Evolutionary conservation across 2,888 invertebrate species (phyloP).

Genomic region (Hartigia nigra): DNA sequence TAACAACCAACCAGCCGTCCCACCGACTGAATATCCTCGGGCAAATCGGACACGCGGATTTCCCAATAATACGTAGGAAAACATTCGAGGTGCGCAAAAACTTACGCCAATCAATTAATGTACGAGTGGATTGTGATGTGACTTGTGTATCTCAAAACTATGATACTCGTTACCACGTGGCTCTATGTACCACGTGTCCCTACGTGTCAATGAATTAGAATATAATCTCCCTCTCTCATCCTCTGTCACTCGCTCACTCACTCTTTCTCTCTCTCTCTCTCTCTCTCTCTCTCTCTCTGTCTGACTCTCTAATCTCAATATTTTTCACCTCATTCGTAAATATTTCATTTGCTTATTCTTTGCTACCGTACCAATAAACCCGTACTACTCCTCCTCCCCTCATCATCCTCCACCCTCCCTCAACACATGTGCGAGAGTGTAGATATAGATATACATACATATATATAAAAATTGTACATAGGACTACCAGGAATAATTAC

Average conservation of each 20-base stretch:
- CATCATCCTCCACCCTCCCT: neutral
- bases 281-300: neutral
- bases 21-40: too few species aligned
- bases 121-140: too few species aligned
- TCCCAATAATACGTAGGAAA: too few species aligned
- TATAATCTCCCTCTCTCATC: neutral
- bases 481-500: conserved; percentile 45
- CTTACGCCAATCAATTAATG: too few species aligned
- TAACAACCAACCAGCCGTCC: too few species aligned
- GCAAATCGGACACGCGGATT: too few species aligned
- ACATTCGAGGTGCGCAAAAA: too few species aligned
- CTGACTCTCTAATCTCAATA: neutral
- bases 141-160: too few species aligned
- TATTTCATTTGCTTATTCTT: neutral
- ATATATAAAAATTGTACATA: conserved; percentile 49
- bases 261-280: neutral
- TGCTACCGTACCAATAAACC: neutral
- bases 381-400: neutral
- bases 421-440: neutral
- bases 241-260: neutral
- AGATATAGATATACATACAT: conserved; percentile 1
- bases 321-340: neutral
- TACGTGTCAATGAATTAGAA: too few species aligned
- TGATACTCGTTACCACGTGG: too few species aligned
- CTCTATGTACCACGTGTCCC: too few species aligned